Percentiles rank a stretch among this genome's conserved stretches.
Conservation (phyloP, 92 coral and sea anemone genomes). For the Palythoa grandiflora region DNA sequence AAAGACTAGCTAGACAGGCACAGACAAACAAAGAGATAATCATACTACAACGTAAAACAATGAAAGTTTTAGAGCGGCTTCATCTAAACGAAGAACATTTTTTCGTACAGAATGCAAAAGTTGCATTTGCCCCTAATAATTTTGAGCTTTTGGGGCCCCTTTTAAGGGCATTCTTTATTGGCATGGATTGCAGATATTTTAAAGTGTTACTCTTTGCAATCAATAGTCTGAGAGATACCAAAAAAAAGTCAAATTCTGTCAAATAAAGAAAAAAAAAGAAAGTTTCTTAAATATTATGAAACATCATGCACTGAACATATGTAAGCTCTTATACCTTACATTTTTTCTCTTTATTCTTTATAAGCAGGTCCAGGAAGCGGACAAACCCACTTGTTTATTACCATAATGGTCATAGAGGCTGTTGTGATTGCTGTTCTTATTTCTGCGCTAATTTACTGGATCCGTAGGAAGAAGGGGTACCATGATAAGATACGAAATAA, state of each 20-base stretch:
- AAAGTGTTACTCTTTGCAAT: no score
- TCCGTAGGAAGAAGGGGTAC: constrained; percentile 41
- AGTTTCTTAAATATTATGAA: no score
- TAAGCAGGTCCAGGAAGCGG: neutral
- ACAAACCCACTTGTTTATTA: constrained; percentile 51
- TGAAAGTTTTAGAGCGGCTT: no score
- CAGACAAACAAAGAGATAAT: neutral
- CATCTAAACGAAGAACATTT: no score
- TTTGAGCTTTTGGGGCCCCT: no score
- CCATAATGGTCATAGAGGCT: constrained; percentile 46
- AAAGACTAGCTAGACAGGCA: neutral
- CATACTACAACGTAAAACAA: neutral
- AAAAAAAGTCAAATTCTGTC: no score
- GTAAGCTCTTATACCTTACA: neutral
- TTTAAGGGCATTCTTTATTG: no score
- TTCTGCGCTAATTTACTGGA: constrained; percentile 44
- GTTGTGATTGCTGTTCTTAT: constrained; percentile 40
- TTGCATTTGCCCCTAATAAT: no score
- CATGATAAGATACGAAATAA: neutral
- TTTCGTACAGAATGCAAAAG: no score
- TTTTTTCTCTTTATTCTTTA: neutral
- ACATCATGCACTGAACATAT: neutral
- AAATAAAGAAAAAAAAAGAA: no score
- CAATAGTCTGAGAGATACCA: no score
- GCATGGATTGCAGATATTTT: no score